These are phyloP conservation scores for Lepidiolamprologus cunningtoni DNA, from an alignment of 2,113 vertebrate genomes.

Conservation along the genomic window DNA sequence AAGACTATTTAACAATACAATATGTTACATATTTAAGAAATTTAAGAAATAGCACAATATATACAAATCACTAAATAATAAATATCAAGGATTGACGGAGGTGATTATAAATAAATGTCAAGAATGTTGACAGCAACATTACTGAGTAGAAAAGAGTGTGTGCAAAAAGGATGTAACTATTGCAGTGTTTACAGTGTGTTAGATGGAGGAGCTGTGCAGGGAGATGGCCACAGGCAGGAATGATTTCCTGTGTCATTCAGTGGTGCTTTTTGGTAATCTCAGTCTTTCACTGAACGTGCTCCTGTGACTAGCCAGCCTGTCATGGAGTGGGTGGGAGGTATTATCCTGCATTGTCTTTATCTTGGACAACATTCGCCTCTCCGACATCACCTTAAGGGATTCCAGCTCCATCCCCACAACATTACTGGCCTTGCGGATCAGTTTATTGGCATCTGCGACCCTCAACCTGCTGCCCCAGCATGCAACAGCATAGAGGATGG, in stretches of 20 bases:
- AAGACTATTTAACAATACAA: neutral
- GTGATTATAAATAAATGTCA: neutral
- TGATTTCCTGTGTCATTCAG: neutral
- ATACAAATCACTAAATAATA: neutral
- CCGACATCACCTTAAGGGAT: neutral
- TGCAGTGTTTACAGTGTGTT: neutral
- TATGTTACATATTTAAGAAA: neutral
- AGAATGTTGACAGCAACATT: neutral
- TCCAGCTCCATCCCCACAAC: neutral
- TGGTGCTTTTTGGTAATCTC: neutral
- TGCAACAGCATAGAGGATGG: neutral
- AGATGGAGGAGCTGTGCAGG: neutral
- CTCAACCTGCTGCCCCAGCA: neutral
- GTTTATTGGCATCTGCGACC: neutral
- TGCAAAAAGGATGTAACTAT: neutral
- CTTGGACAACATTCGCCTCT: neutral
- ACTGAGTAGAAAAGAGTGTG: neutral
- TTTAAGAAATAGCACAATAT: neutral
- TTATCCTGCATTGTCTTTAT: neutral
- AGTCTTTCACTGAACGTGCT: neutral
- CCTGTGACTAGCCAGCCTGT: neutral
- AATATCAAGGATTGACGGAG: neutral
- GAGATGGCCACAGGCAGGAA: neutral
- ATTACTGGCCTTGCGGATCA: neutral
- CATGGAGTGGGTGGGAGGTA: fast-evolving